A percentile compares a stretch with the other conserved stretches of the same genome.
Evolutionary conservation across 2,888 invertebrate genomes (phyloP).

Genomic region (Spisula subtruncata): DNA sequence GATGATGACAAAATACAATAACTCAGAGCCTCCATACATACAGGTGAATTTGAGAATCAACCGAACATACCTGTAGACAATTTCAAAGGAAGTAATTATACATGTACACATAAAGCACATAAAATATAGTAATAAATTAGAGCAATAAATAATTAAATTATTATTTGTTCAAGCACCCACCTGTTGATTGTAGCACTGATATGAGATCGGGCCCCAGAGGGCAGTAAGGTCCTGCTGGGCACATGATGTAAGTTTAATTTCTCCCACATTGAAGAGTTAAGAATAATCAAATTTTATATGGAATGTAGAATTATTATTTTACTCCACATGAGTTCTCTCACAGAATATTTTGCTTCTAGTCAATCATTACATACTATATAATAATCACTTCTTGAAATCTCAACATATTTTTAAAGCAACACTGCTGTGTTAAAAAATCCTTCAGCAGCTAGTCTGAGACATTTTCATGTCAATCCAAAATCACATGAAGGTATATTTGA

Average conservation of each 20-base stretch:
- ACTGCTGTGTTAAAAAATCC: background rate
- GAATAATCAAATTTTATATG: slow-evolving; percentile 1
- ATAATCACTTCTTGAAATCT: background rate
- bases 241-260: background rate
- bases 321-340: background rate
- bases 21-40: too few relatives aligned
- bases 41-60: too few relatives aligned
- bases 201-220: background rate
- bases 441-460: background rate
- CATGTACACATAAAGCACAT: too few relatives aligned
- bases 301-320: background rate
- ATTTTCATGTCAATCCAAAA: too few relatives aligned
- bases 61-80: too few relatives aligned
- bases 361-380: background rate
- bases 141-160: too few relatives aligned
- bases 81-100: too few relatives aligned
- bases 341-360: background rate
- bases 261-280: background rate
- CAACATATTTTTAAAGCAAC: background rate
- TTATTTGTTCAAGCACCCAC: background rate
- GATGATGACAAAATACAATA: too few relatives aligned
- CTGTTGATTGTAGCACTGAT: background rate
- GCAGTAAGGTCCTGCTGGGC: background rate
- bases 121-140: too few relatives aligned
- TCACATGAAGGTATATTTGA: background rate